Conservation (phyloP, 2,888 invertebrate species). For the Himalopsyche japonica region DNA sequence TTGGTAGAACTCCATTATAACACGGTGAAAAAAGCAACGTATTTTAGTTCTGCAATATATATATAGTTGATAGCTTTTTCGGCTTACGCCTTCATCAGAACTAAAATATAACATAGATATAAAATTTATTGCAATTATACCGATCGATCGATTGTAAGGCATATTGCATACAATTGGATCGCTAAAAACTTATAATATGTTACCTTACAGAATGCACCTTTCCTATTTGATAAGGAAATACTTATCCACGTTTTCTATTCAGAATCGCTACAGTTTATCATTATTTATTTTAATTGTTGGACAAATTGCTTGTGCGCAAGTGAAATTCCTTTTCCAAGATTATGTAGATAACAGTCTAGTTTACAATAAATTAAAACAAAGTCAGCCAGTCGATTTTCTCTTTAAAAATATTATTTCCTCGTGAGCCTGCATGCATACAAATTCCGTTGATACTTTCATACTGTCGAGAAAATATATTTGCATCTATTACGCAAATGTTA, state of each 20-base stretch:
- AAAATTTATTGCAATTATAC: too few relatives aligned
- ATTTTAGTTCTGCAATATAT: too few relatives aligned
- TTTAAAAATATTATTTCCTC: background rate
- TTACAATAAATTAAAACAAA: background rate
- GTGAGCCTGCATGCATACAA: background rate
- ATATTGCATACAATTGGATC: too few relatives aligned
- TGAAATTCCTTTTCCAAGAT: background rate
- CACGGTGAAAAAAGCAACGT: too few relatives aligned
- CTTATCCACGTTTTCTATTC: background rate
- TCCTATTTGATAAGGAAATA: background rate
- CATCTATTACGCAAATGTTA: too few relatives aligned
- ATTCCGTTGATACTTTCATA: background rate
- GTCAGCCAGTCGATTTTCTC: background rate
- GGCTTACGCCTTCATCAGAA: too few relatives aligned
- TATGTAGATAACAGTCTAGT: background rate
- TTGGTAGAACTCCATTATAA: too few relatives aligned
- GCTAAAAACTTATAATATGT: too few relatives aligned
- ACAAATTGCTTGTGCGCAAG: background rate
- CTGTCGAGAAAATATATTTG: background rate
- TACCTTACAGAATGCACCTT: background rate
- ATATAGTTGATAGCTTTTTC: too few relatives aligned
- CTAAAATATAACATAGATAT: too few relatives aligned
- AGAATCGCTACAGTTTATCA: background rate
- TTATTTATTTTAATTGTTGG: background rate
- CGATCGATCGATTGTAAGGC: too few relatives aligned